Evolutionary conservation across 2,888 invertebrate genomes (phyloP), one percentile per base, ranked within the genome.

Genomic region (Zaprionus lineosus): DNA sequence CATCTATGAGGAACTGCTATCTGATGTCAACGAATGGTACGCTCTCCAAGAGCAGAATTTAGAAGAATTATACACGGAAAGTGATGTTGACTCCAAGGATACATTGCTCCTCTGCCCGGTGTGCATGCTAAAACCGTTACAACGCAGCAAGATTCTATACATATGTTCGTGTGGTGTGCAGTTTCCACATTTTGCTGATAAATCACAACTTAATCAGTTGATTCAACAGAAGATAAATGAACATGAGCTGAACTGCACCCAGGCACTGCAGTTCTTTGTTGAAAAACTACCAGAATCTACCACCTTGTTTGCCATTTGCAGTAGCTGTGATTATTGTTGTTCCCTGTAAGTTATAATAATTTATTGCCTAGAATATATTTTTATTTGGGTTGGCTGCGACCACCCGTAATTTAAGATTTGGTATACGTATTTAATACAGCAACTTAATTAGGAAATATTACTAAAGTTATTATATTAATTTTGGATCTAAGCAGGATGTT

Each of bases 101-200:
- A 24, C 31, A 1, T 18, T 47, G 0, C 2, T 92, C 0, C 91
- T 92, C 67, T 92, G 92, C 64, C 92, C 92, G 0, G 84, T 92
- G 9, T 92, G 92, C 61, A 90, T 91, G 78, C 90, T 82, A 66
- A 78, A 76, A 28, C 64, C 56, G 0, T 11, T 79, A 29, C 43
- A 69, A 11, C 48, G 41, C 2, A 4, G 37, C 2, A 43, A 48
- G 14, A 19, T n/a, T 4, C 87, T 31, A 26, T 91, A 72, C n/a
- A 68, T 91, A 70, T 85, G 87, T 53, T 74, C 81, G 52, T 92
- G 92, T 72, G 90, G 83, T 1, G 59, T 60, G 2, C 41, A 57
- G 6, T 88, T 88, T 52, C 53, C 52, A 18, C 87, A 73, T 40
- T 21, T 46, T 0, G 84, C 73, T 1, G 62, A 72, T 14, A 43